phyloP scores from a whole-genome alignment of 2,888 invertebrate species.

The Thelaira solivaga region DNA sequence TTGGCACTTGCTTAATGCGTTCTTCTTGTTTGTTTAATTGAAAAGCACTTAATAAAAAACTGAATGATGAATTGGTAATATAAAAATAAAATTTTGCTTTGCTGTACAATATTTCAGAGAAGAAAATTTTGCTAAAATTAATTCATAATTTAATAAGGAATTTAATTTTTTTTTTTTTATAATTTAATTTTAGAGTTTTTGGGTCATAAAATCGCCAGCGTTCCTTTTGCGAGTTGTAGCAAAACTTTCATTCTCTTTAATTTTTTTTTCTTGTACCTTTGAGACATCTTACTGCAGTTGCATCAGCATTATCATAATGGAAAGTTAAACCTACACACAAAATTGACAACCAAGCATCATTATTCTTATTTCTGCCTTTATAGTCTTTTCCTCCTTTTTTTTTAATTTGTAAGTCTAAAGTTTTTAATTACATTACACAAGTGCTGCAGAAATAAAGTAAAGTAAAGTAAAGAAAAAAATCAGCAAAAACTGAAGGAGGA shows the following conservation, averaged over 20 bases:
- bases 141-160: neutral
- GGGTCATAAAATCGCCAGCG: constrained; percentile 39
- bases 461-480: constrained; percentile 61
- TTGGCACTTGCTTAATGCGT: too few relatives aligned
- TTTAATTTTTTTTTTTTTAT: constrained; percentile 5
- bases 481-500: constrained; percentile 50
- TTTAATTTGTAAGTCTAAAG: constrained; percentile 65
- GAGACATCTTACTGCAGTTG: constrained; percentile 47
- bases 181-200: constrained; percentile 33
- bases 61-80: too few relatives aligned
- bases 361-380: constrained; percentile 42
- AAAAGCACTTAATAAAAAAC: too few relatives aligned
- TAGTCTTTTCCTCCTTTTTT: constrained; percentile 12
- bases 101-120: too few relatives aligned
- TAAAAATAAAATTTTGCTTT: too few relatives aligned
- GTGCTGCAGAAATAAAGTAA: constrained; percentile 58
- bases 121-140: neutral
- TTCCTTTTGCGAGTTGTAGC: neutral
- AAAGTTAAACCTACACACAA: constrained; percentile 46
- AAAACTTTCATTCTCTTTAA: constrained; percentile 36
- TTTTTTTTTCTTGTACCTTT: constrained; percentile 46
- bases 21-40: too few relatives aligned
- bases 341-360: constrained; percentile 56
- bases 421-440: constrained; percentile 75
- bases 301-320: neutral